Evolutionary conservation across 2,113 vertebrate species (phyloP), one percentile per base, ranked within the genome.

Genomic region (Enhydra lutris): DNA sequence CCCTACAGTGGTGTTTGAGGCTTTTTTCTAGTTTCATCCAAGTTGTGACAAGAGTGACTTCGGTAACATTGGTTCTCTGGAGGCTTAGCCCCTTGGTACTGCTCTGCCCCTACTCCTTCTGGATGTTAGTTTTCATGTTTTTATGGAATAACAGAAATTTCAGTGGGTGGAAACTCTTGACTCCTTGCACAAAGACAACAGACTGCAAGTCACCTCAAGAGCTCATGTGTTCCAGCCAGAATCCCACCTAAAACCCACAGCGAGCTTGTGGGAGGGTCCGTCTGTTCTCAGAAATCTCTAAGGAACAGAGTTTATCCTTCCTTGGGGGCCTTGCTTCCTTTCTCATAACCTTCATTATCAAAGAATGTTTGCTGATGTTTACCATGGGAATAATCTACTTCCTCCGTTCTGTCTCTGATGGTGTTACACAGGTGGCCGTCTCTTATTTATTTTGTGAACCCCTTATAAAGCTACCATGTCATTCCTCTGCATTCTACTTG

Each of bases 1-100:
- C 34, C 15, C 34, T 71, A 2, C 4, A 69, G 91, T 85, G 65
- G 74, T n/a, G 21, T 29, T 78, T n/a, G 82, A 80, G 67, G 24
- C 15, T 31, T 92, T 65, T 93, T 92, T 97, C 71, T 79, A 31
- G 36, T 92, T 97, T 95, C 29, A 65, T 84, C 29, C 26, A 65
- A 73, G 36, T 80, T 93, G 80, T 50, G 24, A 39, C 14, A 36
- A 13, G 10, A 83, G 18, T 59, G 26, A 42, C 78, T 87, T 80
- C 55, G 18, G 15, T 84, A 65, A 63, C 3, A 63, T 50, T 26
- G 39, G 42, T 89, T 92, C 47, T 59, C 6, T 93, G 69, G 59
- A 12, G 80, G 14, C 42, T 86, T 92, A 89, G 18, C 29, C n/a
- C 7, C 39, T 73, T 14, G 17, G 13, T 89, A 39, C 42, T 81